These are phyloP conservation scores for Sylvia borin DNA, from an alignment of 2,797 vertebrate genomes.

Conservation along the genomic window DNA sequence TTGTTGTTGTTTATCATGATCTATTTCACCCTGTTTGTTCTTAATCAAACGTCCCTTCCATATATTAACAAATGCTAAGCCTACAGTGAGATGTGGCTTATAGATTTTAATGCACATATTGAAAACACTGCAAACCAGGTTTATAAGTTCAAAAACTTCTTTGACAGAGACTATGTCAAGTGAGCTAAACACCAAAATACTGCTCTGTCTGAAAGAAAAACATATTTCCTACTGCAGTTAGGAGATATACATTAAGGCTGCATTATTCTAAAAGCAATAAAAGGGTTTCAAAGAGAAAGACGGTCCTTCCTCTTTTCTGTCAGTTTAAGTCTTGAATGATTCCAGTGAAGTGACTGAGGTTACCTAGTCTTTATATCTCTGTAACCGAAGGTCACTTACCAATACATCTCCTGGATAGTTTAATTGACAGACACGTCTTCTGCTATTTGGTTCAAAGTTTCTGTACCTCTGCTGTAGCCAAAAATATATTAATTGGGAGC, in stretches of 20 bases:
- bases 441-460: conserved; percentile 19
- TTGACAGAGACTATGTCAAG: not conserved
- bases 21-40: not conserved
- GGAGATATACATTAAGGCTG: not conserved
- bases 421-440: not conserved
- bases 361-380: not conserved
- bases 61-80: not conserved
- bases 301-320: not conserved
- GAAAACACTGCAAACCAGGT: not conserved
- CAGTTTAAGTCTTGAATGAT: conserved; percentile 13
- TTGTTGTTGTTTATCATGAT: not conserved
- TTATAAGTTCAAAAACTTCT: not conserved
- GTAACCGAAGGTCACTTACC: not conserved
- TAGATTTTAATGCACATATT: not conserved
- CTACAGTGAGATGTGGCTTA: not conserved
- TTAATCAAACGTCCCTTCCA: not conserved
- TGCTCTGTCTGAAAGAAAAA: not conserved
- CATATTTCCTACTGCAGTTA: not conserved
- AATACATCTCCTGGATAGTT: not conserved
- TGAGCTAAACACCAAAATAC: not conserved
- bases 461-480: not conserved
- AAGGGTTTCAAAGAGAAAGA: not conserved
- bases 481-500: conserved; percentile 24
- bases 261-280: not conserved
- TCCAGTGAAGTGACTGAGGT: conserved; percentile 28